Percentiles rank a stretch among this genome's conserved stretches.
These are phyloP conservation scores for Cherax quadricarinatus DNA, from an alignment of 1,140 invertebrate genomes.

Conservation along the genomic window DNA sequence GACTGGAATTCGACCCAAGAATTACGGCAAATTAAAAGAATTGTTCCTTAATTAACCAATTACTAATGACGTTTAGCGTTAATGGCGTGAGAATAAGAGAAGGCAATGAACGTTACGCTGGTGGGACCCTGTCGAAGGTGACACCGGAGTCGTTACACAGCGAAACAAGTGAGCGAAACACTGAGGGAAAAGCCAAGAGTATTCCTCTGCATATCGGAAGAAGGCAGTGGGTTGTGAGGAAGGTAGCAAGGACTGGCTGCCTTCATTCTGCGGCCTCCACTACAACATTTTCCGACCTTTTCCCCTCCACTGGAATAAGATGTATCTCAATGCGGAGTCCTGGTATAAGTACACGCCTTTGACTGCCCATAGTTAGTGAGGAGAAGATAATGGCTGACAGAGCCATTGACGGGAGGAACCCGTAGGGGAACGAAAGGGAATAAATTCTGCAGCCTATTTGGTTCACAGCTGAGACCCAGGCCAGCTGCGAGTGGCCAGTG, in stretches of 20 bases:
- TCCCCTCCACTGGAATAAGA: neutral
- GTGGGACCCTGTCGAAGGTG: too few species aligned
- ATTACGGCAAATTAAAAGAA: too few species aligned
- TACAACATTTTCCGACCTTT: neutral
- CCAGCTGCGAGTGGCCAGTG: slow-evolving; percentile 35
- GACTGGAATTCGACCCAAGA: neutral
- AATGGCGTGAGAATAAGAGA: too few species aligned
- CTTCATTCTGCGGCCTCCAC: neutral
- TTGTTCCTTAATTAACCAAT: too few species aligned
- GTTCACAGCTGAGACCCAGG: slow-evolving; percentile 36
- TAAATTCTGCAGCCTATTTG: slow-evolving; percentile 31
- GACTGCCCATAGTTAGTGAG: neutral
- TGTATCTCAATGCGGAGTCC: neutral
- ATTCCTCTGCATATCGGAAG: slow-evolving; percentile 22
- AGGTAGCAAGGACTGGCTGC: neutral
- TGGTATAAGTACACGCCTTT: neutral
- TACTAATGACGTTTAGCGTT: too few species aligned
- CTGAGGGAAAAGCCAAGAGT: slow-evolving; percentile 1
- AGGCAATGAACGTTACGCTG: too few species aligned
- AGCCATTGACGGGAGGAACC: neutral
- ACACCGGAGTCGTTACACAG: neutral
- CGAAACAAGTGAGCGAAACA: neutral
- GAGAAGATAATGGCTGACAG: neutral
- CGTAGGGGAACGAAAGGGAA: neutral
- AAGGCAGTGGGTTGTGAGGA: slow-evolving; percentile 1